These are phyloP conservation scores for Spheniscus humboldti DNA, from an alignment of 2,797 vertebrate genomes.

Conservation along the genomic window DNA sequence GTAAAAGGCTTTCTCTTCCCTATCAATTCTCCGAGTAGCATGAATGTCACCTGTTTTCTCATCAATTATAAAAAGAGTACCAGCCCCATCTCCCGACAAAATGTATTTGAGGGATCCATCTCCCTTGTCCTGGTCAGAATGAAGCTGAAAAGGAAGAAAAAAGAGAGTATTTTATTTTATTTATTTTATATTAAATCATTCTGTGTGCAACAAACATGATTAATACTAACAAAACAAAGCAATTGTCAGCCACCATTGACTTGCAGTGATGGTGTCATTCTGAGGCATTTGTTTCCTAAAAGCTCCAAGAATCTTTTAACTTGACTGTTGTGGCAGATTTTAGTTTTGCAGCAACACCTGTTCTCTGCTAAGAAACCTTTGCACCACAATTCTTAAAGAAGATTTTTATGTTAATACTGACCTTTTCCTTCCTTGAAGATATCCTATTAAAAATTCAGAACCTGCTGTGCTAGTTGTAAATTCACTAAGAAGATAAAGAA, in stretches of 20 bases:
- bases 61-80: constrained; percentile 91
- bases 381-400: constrained; percentile 70
- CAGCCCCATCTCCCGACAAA: constrained; percentile 90
- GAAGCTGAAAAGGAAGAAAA: constrained; percentile 79
- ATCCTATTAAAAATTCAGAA: constrained; percentile 74
- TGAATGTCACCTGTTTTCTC: constrained; percentile 96
- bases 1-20: constrained; percentile 94
- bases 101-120: constrained; percentile 91
- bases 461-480: constrained; percentile 72
- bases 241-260: neutral
- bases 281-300: neutral
- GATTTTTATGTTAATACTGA: constrained; percentile 76
- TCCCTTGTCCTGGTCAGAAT: constrained; percentile 90
- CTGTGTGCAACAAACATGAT: neutral
- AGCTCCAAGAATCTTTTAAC: neutral
- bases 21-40: constrained; percentile 92
- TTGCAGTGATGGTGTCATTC: neutral
- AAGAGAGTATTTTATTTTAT: neutral
- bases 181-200: neutral
- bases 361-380: constrained; percentile 69
- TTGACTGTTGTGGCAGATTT: constrained; percentile 44
- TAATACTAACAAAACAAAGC: neutral
- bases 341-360: constrained; percentile 65
- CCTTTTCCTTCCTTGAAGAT: constrained; percentile 73
- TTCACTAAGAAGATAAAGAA: constrained; percentile 68